Conservation (phyloP, 2,888 invertebrate species). For the Spatulosminthurus flaviceps region DNA sequence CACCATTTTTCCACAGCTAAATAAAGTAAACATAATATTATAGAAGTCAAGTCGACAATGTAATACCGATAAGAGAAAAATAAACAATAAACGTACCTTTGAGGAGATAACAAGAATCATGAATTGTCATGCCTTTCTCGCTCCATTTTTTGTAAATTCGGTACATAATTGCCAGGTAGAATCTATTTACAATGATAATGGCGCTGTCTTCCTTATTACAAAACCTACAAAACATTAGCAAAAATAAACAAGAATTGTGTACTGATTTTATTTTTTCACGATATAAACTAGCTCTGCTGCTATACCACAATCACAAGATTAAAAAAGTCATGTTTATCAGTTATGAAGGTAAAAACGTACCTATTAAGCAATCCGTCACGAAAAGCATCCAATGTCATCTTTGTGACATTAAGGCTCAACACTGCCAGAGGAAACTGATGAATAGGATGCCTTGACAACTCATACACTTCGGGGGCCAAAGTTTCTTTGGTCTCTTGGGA, state of each 20-base stretch:
- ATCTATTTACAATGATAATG: slow-evolving; percentile 67
- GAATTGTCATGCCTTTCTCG: slow-evolving; percentile 68
- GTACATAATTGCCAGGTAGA: slow-evolving; percentile 67
- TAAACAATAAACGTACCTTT: slow-evolving; percentile 66
- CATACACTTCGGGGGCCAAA: slow-evolving; percentile 67
- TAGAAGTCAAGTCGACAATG: too few relatives aligned
- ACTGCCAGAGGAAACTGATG: slow-evolving; percentile 70
- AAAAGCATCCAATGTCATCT: slow-evolving; percentile 68
- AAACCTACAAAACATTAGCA: slow-evolving; percentile 65
- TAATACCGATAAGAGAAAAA: too few relatives aligned
- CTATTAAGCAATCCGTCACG: slow-evolving; percentile 68
- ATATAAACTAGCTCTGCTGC: too few relatives aligned
- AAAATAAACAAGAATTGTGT: too few relatives aligned
- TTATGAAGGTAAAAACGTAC: slow-evolving; percentile 64
- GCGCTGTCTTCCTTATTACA: slow-evolving; percentile 66
- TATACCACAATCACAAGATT: too few relatives aligned
- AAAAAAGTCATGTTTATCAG: not conserved
- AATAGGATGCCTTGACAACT: slow-evolving; percentile 67
- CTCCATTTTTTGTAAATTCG: slow-evolving; percentile 68
- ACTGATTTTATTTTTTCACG: too few relatives aligned
- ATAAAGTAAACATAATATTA: too few relatives aligned
- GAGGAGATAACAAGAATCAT: slow-evolving; percentile 68
- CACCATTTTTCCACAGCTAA: slow-evolving; percentile 63
- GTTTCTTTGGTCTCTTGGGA: slow-evolving; percentile 65
- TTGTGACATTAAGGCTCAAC: slow-evolving; percentile 70